Conservation (phyloP, 1,140 invertebrate species). For the Nasonia vitripennis region DNA sequence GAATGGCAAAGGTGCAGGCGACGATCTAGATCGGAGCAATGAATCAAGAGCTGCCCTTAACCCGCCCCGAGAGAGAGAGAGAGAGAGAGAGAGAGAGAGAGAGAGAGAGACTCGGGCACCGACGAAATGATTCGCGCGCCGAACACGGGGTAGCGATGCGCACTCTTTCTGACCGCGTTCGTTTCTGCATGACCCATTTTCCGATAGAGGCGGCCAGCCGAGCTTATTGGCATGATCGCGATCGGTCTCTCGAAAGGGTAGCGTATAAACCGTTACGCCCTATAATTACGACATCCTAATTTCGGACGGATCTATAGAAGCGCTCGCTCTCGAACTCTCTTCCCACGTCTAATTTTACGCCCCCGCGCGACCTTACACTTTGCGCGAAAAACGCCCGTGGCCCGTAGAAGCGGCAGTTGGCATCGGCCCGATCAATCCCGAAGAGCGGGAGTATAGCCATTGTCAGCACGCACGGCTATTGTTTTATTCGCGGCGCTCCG, state of each 20-base stretch:
- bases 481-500: background rate
- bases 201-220: background rate
- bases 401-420: conserved; percentile 49
- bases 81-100: no score
- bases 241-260: conserved; percentile 57
- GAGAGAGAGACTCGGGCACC: no score
- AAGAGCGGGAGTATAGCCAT: no score
- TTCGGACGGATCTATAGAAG: conserved; percentile 55
- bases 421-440: conserved; percentile 29
- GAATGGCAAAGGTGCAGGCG: background rate
- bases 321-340: background rate
- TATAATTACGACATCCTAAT: conserved; percentile 63
- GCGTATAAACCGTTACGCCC: conserved; percentile 59
- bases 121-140: no score
- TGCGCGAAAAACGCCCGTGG: conserved; percentile 52
- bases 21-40: no score
- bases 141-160: background rate
- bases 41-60: background rate
- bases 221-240: conserved; percentile 28
- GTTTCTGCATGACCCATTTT: conserved; percentile 25
- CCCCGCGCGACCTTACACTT: conserved; percentile 50
- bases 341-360: conserved; percentile 49
- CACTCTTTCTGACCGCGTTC: conserved; percentile 38
- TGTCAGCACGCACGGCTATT: background rate
- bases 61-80: no score